Conservation (phyloP, 2,888 invertebrate genomes). For the Criorhina ranunculi region DNA sequence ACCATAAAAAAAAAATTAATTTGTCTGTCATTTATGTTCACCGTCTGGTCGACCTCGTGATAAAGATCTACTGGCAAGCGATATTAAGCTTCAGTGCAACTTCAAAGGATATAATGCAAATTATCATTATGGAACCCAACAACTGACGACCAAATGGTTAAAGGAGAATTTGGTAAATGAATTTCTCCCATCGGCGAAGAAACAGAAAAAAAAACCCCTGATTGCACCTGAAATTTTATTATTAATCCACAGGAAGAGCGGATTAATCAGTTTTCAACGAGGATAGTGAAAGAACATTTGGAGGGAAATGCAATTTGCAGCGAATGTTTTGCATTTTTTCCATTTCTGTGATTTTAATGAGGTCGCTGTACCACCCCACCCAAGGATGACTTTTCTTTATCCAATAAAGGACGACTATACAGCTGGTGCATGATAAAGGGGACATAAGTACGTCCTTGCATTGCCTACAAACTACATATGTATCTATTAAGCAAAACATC, state of each 20-base stretch:
- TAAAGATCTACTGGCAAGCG: slow-evolving; percentile 20
- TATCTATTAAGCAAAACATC: background rate
- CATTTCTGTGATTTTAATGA: slow-evolving; percentile 6
- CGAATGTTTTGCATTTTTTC: no score
- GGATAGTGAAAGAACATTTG: slow-evolving; percentile 4
- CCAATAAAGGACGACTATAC: background rate
- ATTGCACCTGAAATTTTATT: slow-evolving; percentile 42
- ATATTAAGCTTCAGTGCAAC: slow-evolving; percentile 43
- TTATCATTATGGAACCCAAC: slow-evolving; percentile 23
- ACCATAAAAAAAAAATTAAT: slow-evolving; percentile 47
- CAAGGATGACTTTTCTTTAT: background rate
- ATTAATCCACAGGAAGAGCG: slow-evolving; percentile 33
- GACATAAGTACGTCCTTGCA: no score
- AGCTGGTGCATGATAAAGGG: no score
- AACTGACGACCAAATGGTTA: slow-evolving; percentile 19
- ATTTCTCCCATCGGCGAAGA: background rate
- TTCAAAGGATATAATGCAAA: slow-evolving; percentile 44
- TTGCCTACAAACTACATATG: no score
- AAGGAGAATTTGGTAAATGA: slow-evolving; percentile 27
- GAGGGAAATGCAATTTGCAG: background rate
- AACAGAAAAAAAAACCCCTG: background rate
- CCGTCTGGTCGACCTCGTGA: slow-evolving; percentile 40
- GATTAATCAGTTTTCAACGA: slow-evolving; percentile 34
- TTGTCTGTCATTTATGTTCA: slow-evolving; percentile 42
- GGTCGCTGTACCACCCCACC: background rate